phyloP scores from a whole-genome alignment of 2,888 invertebrate genomes.

The Sepiola atlantica region DNA sequence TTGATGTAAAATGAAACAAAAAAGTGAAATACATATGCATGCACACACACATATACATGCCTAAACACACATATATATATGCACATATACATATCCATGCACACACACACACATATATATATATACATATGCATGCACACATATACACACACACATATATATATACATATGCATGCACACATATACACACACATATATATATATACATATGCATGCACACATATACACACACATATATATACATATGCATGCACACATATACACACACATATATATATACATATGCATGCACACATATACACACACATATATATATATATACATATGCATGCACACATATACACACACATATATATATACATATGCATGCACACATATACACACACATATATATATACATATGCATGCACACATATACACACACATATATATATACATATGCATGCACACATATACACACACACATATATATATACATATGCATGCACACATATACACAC shows the following conservation, averaged over 20 bases:
- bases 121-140: too few species aligned
- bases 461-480: background rate
- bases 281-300: too few species aligned
- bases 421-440: background rate
- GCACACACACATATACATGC: too few species aligned
- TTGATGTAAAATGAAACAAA: too few species aligned
- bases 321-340: background rate
- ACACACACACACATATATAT: too few species aligned
- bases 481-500: background rate
- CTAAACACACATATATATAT: too few species aligned
- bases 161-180: conserved; percentile 45
- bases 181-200: conserved; percentile 42
- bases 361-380: conserved; percentile 46
- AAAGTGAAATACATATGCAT: too few species aligned
- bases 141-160: conserved; percentile 49
- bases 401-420: background rate
- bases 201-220: background rate
- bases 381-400: conserved; percentile 48
- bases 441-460: background rate
- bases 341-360: conserved; percentile 48
- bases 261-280: too few species aligned
- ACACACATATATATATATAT: too few species aligned
- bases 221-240: background rate
- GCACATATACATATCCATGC: too few species aligned
- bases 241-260: background rate